Percentiles rank a stretch among this genome's conserved stretches.
phyloP scores from a whole-genome alignment of 1,140 invertebrate species.

The Rhopalosiphum padi region DNA sequence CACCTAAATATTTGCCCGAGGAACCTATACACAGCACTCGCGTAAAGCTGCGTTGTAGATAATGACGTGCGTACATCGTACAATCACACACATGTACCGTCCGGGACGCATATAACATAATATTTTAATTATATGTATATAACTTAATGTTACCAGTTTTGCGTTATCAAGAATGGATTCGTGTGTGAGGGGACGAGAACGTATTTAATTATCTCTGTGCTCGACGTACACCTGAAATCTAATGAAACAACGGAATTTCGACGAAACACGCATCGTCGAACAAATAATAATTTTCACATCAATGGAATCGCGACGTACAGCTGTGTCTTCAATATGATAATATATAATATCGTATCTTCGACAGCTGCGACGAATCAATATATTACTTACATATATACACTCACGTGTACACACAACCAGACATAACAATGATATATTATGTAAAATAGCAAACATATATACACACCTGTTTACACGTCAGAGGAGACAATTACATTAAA shows the following conservation, averaged over 20 bases:
- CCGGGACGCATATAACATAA: no score
- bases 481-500: no score
- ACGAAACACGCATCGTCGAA: neutral
- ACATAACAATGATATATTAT: no score
- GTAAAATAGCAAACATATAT: no score
- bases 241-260: neutral
- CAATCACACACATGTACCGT: neutral
- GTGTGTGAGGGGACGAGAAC: neutral
- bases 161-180: neutral
- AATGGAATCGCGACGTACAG: neutral
- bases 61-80: neutral
- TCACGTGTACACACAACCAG: no score
- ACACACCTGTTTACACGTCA: no score
- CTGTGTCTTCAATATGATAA: neutral
- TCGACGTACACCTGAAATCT: neutral
- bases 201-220: neutral
- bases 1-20: neutral
- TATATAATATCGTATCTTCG: neutral
- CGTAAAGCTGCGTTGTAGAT: neutral
- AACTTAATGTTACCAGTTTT: neutral
- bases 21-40: neutral
- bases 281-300: conserved; percentile 11
- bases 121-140: no score
- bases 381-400: no score
- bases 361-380: neutral